A percentile compares a stretch with the other conserved stretches of the same genome.
These are phyloP conservation scores for Ivindomyrus marchei DNA, from an alignment of 2,113 vertebrate genomes.

Conservation along the genomic window DNA sequence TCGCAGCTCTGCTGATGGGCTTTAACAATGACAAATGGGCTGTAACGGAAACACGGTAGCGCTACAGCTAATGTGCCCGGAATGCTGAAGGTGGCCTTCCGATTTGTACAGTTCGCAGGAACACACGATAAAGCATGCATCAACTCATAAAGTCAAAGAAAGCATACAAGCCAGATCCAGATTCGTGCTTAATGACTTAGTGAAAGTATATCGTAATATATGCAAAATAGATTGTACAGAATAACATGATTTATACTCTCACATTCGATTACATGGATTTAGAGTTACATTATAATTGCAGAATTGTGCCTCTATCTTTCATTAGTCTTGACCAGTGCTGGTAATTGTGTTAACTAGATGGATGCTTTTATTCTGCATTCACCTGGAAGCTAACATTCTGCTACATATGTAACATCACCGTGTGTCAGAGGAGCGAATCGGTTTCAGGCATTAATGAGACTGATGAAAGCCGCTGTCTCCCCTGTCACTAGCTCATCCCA, in stretches of 20 bases:
- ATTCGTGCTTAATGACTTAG: neutral
- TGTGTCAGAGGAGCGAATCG: neutral
- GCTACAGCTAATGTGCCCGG: neutral
- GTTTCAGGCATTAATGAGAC: neutral
- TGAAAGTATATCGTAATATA: neutral
- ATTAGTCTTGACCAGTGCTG: neutral
- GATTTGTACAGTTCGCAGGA: neutral
- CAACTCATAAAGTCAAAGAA: neutral
- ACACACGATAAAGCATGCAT: neutral
- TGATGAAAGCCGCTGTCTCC: neutral
- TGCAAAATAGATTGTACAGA: neutral
- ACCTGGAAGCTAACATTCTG: neutral
- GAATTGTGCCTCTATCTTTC: neutral
- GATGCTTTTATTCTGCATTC: neutral
- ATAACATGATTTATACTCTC: neutral
- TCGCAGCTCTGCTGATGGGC: slow-evolving; percentile 1
- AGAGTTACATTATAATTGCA: neutral
- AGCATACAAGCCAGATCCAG: neutral
- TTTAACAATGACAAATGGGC: slow-evolving; percentile 14
- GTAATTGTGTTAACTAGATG: neutral
- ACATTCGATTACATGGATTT: neutral
- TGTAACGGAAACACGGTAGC: neutral
- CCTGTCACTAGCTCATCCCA: neutral
- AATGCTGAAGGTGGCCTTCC: neutral
- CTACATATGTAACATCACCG: neutral